Evolutionary conservation across 2,797 vertebrate genomes (phyloP), one percentile per base, ranked within the genome.

Genomic region (Schizopygopsis pylzovi): DNA sequence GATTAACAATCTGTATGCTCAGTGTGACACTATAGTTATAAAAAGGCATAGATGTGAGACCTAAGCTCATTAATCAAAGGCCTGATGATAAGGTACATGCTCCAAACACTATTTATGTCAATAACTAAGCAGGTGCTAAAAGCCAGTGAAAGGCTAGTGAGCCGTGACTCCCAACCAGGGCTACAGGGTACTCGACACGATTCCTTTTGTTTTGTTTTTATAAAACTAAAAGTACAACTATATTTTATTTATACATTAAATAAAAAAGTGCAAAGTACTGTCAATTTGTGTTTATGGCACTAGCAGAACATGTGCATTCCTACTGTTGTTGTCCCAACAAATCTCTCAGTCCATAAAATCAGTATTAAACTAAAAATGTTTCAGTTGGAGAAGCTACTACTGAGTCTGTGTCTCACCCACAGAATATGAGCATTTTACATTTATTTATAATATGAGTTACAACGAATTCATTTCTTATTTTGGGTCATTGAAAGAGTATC

Each of bases 1-100:
- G 4, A 84, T 96, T 95, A 96, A 96, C 94, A 90, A 92, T 87
- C 89, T 92, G 90, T 94, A 94, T 96, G 93, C 95, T 94, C 90
- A 91, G 91, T 0, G 0, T 45, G 0, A 63, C 89, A 87, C 63
- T 89, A 88, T 85, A 39, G 82, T 70, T 80, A 92, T 89, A 90
- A 92, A 84, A 82, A 91, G 90, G 88, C 85, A 0, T 93, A 77
- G 84, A 93, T 91, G 85, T 7, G 90, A 92, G 93, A 89, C 91
- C 90, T 93, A 94, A 94, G 94, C 95, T 94, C 93, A 91, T 93
- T 93, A 95, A 95, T 96, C 95, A 96, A 94, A 95, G 94, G 71
- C 0, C 71, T 61, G 89, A 91, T 89, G 93, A 95, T 95, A 95
- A 94, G 86, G 83, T 92, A 91, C 93, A 94, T 94, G 93, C 92